Evolutionary conservation across 2,113 vertebrate species (phyloP), one percentile per base, ranked within the genome.

Genomic region (Dipodomys merriami): DNA sequence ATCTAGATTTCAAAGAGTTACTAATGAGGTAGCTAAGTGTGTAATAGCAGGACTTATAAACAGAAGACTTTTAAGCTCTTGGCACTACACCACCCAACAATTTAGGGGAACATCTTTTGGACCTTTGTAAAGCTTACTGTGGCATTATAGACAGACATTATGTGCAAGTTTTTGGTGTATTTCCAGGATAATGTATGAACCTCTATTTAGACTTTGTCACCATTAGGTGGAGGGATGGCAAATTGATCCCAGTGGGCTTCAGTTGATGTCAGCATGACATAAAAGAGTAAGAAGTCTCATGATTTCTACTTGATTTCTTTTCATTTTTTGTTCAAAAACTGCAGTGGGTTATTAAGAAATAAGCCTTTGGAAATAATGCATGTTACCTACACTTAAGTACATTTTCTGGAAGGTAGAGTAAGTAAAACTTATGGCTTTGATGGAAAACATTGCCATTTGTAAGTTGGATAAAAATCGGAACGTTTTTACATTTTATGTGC

Each of bases 241-340:
- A 88, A 49, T 93, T 92, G 57, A 4, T 78, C 91, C 15, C 19
- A 92, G 86, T 6, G 82, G n/a, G 1, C 5, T 86, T 91, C 4
- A 7, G 4, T 6, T 69, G 15, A 8, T 44, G 29, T 77, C 19
- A 33, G 64, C 44, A 35, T 77, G 79, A 72, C 53, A 90, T 5
- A 74, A 49, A 30, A n/a, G 22, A 22, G 20, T 46, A 33, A n/a
- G 25, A 4, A 18, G n/a, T 77, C 30, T 57, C 25, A 16, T 29
- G 35, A 78, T 39, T 86, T 9, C 20, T 39, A 27, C 86, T 89
- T 88, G 12, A 22, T 78, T 57, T n/a, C 19, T 74, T 81, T 91
- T n/a, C 1, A 74, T 79, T 83, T 79, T 84, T 68, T 65, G 78
- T 93, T 95, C 15, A 86, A 72, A 84, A 91, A 73, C 39, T 84